Conservation (phyloP, 2,797 vertebrate species). For the Paguma larvata region DNA sequence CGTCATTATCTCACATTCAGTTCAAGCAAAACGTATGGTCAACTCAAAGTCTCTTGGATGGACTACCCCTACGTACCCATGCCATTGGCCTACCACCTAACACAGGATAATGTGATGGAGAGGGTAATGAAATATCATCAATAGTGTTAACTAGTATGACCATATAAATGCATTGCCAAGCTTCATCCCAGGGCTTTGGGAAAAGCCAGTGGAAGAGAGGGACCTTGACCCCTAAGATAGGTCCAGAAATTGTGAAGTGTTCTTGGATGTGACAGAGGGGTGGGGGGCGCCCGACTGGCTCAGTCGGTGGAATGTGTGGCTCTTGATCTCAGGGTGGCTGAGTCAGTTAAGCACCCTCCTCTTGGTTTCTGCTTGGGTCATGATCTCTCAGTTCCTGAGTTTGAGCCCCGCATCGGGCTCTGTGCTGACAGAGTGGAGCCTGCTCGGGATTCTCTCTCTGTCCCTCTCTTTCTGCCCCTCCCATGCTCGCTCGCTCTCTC, state of each 20-base stretch:
- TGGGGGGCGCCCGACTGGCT: not conserved
- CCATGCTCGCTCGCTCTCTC: no score
- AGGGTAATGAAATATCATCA: not conserved
- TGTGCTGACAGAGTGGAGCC: no score
- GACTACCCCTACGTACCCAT: not conserved
- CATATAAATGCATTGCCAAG: not conserved
- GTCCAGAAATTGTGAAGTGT: not conserved
- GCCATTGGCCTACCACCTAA: no score
- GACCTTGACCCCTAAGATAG: not conserved
- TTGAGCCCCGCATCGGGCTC: no score
- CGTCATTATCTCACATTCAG: not conserved
- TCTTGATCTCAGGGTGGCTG: not conserved
- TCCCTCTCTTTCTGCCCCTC: no score
- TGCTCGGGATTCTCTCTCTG: no score
- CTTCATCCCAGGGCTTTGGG: not conserved
- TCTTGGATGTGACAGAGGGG: not conserved
- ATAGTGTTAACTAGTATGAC: not conserved
- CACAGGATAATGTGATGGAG: not conserved
- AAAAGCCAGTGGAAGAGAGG: not conserved
- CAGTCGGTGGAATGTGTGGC: accelerated
- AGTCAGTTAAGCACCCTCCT: no score
- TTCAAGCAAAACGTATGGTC: not conserved
- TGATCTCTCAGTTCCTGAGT: no score
- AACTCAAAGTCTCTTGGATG: not conserved
- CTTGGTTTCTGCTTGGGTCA: no score